These are phyloP conservation scores for Phenganax marumi DNA, from an alignment of 92 coral and sea anemone genomes.

Conservation along the genomic window DNA sequence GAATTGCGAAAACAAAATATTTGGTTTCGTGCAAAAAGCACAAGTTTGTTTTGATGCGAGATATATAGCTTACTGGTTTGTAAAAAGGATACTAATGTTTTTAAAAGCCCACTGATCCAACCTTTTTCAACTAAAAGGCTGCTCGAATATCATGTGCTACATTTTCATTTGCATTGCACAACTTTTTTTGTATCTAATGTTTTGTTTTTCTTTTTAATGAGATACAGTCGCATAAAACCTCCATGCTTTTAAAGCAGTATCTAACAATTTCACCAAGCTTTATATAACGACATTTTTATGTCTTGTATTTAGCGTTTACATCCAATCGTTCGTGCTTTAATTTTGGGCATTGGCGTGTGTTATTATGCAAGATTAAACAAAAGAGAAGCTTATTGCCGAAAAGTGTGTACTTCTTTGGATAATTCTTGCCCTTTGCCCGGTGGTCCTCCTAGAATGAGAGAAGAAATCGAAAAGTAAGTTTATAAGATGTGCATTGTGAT, in stretches of 20 bases:
- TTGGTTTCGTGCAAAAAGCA: neutral
- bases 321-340: constrained; percentile 66
- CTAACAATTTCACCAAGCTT: neutral
- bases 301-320: constrained; percentile 52
- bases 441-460: constrained; percentile 40
- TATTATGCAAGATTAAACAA: constrained; percentile 72
- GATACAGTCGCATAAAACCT: too few relatives aligned
- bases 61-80: too few relatives aligned
- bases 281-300: neutral
- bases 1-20: neutral
- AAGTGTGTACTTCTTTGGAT: neutral
- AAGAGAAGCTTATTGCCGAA: constrained; percentile 57
- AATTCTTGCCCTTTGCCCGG: constrained; percentile 51
- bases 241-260: neutral
- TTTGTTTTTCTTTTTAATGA: too few relatives aligned
- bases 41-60: neutral
- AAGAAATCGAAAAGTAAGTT: constrained; percentile 50
- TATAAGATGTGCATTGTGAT: constrained; percentile 40
- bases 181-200: too few relatives aligned
- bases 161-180: too few relatives aligned
- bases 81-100: too few relatives aligned
- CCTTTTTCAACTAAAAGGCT: too few relatives aligned
- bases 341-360: constrained; percentile 80
- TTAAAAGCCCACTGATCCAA: too few relatives aligned
- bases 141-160: too few relatives aligned